These are phyloP conservation scores for Eudasyphora cyanicolor DNA, from an alignment of 2,888 invertebrate genomes.

Conservation along the genomic window DNA sequence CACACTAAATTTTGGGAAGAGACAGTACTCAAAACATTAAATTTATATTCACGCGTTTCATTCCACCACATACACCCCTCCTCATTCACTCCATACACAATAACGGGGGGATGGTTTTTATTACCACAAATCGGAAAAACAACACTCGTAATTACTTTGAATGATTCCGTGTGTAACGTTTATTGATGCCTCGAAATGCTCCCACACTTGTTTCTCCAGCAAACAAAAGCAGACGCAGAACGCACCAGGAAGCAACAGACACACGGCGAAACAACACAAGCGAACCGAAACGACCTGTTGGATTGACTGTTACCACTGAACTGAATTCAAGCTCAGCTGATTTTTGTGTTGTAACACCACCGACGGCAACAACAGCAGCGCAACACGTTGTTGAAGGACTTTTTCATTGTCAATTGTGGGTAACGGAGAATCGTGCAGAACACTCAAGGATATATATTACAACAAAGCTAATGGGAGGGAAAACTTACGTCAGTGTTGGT, in stretches of 20 bases:
- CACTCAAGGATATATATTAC: not conserved
- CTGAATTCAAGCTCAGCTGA: constrained; percentile 47
- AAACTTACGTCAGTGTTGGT: not conserved
- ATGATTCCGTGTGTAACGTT: not conserved
- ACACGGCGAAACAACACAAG: too few relatives aligned
- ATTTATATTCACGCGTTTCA: not conserved
- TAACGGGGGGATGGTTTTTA: not conserved
- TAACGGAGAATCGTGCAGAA: not conserved
- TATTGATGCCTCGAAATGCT: not conserved
- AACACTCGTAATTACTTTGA: constrained; percentile 13
- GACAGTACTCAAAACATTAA: not conserved
- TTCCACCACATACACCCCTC: not conserved
- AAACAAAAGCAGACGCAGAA: not conserved
- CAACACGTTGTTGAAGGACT: constrained; percentile 33
- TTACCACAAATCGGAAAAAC: not conserved
- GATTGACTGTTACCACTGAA: constrained; percentile 53
- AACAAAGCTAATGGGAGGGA: not conserved
- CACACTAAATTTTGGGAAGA: too few relatives aligned
- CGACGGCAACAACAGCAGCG: not conserved
- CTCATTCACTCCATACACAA: not conserved
- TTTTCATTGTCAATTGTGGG: not conserved
- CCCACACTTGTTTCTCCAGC: not conserved
- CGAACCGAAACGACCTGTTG: constrained; percentile 61
- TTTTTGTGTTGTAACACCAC: constrained; percentile 7
- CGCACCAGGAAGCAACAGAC: not conserved